Base-by-base conservation (phyloP, 2,888 invertebrate species). In the Scrobipalpa costella region DNA sequence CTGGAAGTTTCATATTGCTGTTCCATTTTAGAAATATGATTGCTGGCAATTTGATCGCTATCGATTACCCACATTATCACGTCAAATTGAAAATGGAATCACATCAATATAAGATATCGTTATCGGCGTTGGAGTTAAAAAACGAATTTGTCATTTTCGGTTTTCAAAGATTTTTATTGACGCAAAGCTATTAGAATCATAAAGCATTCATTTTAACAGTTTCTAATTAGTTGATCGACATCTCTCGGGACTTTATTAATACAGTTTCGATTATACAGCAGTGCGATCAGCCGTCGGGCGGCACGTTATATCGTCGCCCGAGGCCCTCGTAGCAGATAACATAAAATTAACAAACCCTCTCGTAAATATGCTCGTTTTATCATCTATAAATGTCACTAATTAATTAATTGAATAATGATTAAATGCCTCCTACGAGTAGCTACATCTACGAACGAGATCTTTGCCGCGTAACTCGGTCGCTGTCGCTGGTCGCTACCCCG, bases 331-430 rank as follows among this genome's bases (percentile, higher is more conserved):
- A 86, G 83, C 76, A 84, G 88, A 87, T 88, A 85, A 84, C 83
- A 85, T 87, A 85, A 88, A 88, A 86, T 85, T 88, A 88, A 87
- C 86, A 83, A 84, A 78, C 78, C 75, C 75, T 79, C 83, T 85
- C 90, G 81, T 90, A 90, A 90, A 90, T 84, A 86, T 78, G 78
- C 78, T 84, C 78, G 77, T 76, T 90, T 89, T 88, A 91, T 80
- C 85, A 88, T 87, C 90, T 84, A 89, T 91, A 88, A 91, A 90
- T 81, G 89, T 86, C 88, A 85, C 79, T 85, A 82, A 88, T 88
- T 89, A 90, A 91, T 90, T 90, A 91, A 90, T 90, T 88, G 87
- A 81, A 80, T 82, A 85, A 88, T 90, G 90, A 90, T 87, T 84
- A 84, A 88, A 78, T 84, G 78, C 71, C 74, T 77, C 82, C 79